Conservation (phyloP, 64 coral and sea anemone genomes). For the Montipora capricornis region DNA sequence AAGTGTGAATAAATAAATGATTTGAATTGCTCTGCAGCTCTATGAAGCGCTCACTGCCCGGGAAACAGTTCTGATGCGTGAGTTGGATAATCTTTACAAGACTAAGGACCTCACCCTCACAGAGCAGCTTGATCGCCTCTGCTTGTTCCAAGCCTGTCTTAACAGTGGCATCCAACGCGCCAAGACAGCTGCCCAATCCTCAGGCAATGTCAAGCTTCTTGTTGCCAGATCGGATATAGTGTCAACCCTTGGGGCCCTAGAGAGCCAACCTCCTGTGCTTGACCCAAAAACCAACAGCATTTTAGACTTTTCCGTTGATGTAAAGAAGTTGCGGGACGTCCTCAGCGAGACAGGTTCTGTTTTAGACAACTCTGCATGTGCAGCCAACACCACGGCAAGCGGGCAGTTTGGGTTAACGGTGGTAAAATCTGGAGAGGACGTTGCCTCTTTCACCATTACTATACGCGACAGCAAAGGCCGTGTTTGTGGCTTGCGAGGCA, state of each 20-base stretch:
- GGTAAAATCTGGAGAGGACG: no score
- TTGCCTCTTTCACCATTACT: no score
- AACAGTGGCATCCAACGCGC: not conserved
- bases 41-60: not conserved
- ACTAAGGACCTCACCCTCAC: not conserved
- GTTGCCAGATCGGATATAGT: not conserved
- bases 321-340: not conserved
- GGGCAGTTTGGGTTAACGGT: no score
- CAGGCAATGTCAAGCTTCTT: not conserved
- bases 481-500: no score
- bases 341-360: not conserved
- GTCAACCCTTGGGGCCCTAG: no score
- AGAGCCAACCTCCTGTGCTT: not conserved
- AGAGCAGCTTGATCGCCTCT: not conserved
- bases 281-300: not conserved
- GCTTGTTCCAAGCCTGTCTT: not conserved
- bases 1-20: no score
- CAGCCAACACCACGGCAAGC: no score
- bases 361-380: not conserved
- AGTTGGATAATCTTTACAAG: not conserved
- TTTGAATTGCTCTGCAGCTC: not conserved
- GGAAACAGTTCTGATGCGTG: not conserved
- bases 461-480: no score
- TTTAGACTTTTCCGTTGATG: not conserved
- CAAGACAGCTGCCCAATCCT: not conserved